Percentiles rank a stretch among this genome's conserved stretches.
Conservation (phyloP, 2,797 vertebrate genomes). For the Megalops cyprinoides region DNA sequence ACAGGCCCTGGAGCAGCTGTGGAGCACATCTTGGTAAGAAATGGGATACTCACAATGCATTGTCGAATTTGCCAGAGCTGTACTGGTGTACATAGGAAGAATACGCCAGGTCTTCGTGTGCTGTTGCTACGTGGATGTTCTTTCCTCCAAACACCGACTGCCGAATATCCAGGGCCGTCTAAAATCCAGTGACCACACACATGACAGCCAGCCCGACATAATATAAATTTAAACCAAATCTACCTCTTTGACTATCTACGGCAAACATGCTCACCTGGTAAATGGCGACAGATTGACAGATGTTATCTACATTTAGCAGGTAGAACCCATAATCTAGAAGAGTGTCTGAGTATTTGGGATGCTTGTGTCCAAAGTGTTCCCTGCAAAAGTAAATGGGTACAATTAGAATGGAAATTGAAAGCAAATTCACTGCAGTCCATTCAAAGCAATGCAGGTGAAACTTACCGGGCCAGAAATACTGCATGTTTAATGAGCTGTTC, state of each 20-base stretch:
- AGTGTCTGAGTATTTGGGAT: conserved; percentile 98
- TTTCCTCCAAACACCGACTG: conserved; percentile 99
- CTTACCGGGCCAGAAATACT: conserved; percentile 94
- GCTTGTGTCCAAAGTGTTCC: conserved; percentile 98
- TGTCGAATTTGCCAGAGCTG: conserved; percentile 98
- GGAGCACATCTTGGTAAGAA: background rate
- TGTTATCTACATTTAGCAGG: conserved; percentile 98
- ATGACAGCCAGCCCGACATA: background rate
- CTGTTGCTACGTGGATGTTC: conserved; percentile 98
- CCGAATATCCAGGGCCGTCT: conserved; percentile 97
- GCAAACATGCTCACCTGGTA: conserved; percentile 96
- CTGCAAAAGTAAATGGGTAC: conserved; percentile 68
- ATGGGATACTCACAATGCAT: conserved; percentile 88
- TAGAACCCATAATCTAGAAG: conserved; percentile 99
- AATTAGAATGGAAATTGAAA: conserved; percentile 8
- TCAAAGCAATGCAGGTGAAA: background rate
- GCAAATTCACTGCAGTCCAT: background rate
- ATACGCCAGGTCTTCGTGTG: conserved; percentile 96
- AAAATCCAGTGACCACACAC: conserved; percentile 37
- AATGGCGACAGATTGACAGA: conserved; percentile 98
- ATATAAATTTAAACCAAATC: background rate
- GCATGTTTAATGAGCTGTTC: conserved; percentile 99
- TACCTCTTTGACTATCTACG: too few relatives aligned
- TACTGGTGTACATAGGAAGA: conserved; percentile 99
- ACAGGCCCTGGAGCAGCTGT: background rate